Base-by-base conservation (phyloP, 2,888 invertebrate species). In the Petrolisthes cinctipes region DNA sequence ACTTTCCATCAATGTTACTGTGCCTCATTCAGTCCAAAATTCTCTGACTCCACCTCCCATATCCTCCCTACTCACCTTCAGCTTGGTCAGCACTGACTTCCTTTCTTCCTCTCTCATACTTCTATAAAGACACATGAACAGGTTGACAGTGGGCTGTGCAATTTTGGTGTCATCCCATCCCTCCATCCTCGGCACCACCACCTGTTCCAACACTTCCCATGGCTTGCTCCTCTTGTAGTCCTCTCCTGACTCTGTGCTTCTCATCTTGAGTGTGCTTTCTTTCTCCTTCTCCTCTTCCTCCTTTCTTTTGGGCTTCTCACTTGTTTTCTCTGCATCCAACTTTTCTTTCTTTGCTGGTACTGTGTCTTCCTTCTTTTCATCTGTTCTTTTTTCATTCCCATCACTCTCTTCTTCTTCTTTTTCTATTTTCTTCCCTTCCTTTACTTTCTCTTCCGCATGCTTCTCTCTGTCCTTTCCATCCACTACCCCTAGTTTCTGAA, bases 171-270 rank as follows among this genome's bases (percentile, higher is more conserved):
- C 9, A n/a, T 68, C 82, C 11, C 54, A 20, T n/a, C n/a, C 57
- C 20, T 86, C 83, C 71, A 87, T 73, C 37, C 61, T 87, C 0
- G 87, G 87, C 23, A 84, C 11, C 14, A 87, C 66, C 1, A 84
- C 57, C 20, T 11, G 51, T 51, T 87, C 83, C 73, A 87, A 11
- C 23, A 87, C 20, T 37, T 81, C 75, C 53, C 23, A 57, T 9
- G 54, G 11, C 23, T 71, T 9, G 23, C 23, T 37, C 7, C 73
- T 37, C 37, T 79, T 56, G 20, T 51, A 14, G 5, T 23, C 54
- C n/a, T 9, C 51, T 7, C 54, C 7, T 76, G 5, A 4, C 6
- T 37, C 56, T 20, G 17, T 11, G 56, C 79, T 54, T 81, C 61
- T 37, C 9, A 17, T 3, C 37, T 37, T 11, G 11, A 5, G 3